These are phyloP conservation scores for Pachymerium ferrugineum DNA, from an alignment of 2,888 invertebrate species.

Conservation along the genomic window DNA sequence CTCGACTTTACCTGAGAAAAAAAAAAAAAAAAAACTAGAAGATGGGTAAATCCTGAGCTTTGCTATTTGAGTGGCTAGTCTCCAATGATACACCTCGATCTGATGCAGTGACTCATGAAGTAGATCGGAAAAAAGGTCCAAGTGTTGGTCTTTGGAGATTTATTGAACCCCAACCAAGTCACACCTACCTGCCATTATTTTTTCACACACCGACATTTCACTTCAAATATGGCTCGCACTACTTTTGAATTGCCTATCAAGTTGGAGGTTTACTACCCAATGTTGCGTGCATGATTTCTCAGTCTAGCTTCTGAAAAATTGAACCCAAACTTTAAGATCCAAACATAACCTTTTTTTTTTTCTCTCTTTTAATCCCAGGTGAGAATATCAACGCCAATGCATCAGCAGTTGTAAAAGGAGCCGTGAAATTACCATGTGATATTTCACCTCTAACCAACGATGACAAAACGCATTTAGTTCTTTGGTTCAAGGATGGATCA, in stretches of 20 bases:
- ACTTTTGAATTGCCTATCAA: conserved; percentile 9
- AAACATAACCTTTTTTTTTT: background rate
- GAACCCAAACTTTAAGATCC: too few relatives aligned
- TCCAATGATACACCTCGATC: conserved; percentile 5
- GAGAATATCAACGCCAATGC: conserved; percentile 29
- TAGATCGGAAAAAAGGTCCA: conserved; percentile 18
- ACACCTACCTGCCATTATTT: conserved; percentile 22
- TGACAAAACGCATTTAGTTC: conserved; percentile 26
- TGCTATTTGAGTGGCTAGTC: background rate
- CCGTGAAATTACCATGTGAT: conserved; percentile 26
- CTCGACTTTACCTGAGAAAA: background rate
- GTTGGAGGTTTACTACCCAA: background rate
- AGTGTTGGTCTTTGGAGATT: conserved; percentile 10
- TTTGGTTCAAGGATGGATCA: conserved; percentile 15
- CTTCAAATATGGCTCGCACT: background rate
- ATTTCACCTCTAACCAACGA: conserved; percentile 9
- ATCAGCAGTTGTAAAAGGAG: conserved; percentile 29
- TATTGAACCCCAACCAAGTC: conserved; percentile 1
- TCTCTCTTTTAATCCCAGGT: conserved; percentile 12
- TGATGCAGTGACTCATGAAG: background rate
- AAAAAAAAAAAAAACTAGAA: background rate
- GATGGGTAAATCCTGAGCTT: background rate
- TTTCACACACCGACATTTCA: conserved; percentile 11
- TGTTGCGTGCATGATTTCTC: background rate
- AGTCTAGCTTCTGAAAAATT: too few relatives aligned